Conservation (phyloP, 2,888 invertebrate species). For the Patella caerulea region DNA sequence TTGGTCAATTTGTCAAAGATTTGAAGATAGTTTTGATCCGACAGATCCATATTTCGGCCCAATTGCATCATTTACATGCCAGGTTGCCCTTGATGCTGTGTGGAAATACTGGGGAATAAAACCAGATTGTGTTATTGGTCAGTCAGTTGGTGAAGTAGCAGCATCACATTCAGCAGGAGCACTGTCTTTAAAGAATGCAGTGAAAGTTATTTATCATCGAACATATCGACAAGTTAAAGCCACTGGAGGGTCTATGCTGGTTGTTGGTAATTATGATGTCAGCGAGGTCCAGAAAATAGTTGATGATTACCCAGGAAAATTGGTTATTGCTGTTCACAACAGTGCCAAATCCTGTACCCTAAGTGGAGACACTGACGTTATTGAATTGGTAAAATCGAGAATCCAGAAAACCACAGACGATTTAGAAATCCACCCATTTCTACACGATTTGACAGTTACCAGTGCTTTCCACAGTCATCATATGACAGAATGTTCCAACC, state of each 20-base stretch:
- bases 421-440: conserved; percentile 14
- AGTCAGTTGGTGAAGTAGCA: conserved; percentile 59
- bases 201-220: conserved; percentile 53
- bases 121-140: conserved; percentile 51
- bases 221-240: conserved; percentile 41
- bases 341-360: conserved; percentile 36
- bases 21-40: conserved; percentile 31
- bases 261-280: conserved; percentile 39
- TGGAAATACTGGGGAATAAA: conserved; percentile 46
- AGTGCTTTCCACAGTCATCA: conserved; percentile 57
- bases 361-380: conserved; percentile 40
- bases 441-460: conserved; percentile 43
- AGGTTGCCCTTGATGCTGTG: conserved; percentile 43
- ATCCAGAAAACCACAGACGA: conserved; percentile 21
- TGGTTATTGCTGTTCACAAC: conserved; percentile 41
- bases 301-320: conserved; percentile 21
- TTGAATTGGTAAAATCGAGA: conserved; percentile 34
- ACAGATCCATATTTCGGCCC: conserved; percentile 44
- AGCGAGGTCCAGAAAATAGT: conserved; percentile 38
- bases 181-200: conserved; percentile 45
- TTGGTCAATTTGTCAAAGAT: conserved; percentile 39
- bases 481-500: conserved; percentile 27
- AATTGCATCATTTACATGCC: conserved; percentile 52
- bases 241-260: conserved; percentile 50
- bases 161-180: conserved; percentile 45